A percentile compares a stretch with the other conserved stretches of the same genome.
Conservation (phyloP, 2,113 vertebrate species). For the Conger conger region DNA sequence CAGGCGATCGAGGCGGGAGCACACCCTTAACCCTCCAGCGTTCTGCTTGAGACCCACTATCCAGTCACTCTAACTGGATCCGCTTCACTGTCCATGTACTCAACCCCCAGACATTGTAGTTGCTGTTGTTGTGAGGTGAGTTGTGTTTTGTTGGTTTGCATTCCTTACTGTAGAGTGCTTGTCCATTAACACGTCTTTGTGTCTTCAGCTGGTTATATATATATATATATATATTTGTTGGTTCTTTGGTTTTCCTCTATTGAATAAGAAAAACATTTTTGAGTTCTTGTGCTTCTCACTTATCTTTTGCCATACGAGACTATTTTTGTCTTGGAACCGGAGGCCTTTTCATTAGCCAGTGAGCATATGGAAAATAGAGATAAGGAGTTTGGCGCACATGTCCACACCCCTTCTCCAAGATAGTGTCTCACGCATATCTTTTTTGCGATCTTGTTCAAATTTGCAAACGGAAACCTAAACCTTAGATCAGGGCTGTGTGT, state of each 20-base stretch:
- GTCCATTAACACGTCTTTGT: background rate
- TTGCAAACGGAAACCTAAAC: background rate
- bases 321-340: background rate
- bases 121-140: background rate
- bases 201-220: background rate
- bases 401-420: constrained; percentile 1
- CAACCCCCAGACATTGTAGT: background rate
- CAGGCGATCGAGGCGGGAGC: background rate
- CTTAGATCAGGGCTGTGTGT: background rate
- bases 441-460: background rate
- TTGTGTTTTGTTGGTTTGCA: background rate
- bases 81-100: background rate
- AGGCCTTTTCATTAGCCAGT: background rate
- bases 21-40: background rate
- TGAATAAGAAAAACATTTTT: background rate
- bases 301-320: background rate
- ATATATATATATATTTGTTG: background rate
- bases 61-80: background rate
- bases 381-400: background rate
- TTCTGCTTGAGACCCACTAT: background rate
- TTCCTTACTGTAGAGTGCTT: background rate
- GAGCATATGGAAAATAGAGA: background rate
- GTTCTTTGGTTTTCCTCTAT: background rate
- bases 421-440: background rate
- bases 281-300: background rate